Base-by-base conservation (phyloP, 2,888 invertebrate genomes). In the Tigriopus californicus region DNA sequence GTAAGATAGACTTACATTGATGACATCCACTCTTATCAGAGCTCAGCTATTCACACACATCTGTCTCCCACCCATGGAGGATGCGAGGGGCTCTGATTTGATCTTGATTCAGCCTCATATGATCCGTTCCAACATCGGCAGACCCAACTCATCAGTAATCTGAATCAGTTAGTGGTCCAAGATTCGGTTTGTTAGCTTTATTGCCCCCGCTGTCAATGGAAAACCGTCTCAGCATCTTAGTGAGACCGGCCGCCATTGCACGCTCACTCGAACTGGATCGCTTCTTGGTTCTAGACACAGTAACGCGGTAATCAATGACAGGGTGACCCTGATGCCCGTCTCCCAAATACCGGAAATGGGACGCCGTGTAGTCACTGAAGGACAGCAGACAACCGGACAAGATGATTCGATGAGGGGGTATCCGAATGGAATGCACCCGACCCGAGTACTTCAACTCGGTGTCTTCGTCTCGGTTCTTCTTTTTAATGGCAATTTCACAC, bases 211-310 rank as follows among this genome's bases (percentile, higher is more conserved):
- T 54, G 15, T 54, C 54, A 40, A 54, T 54, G 22, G 40, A 40
- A 24, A 54, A 54, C 22, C 54, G 15, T 54, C 54, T 8, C 8
- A 54, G 54, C 54, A 54, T 54, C 24, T 54, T 54, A 11, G 54
- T 40, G 15, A 54, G 54, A 8, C 54, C 54, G 18, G 54, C 54
- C 12, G 54, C 41, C 54, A 54, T 41, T 1, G 15, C 41, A 11
- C 54, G 33, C 6, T 54, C 54, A 41, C 41, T 41, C 13, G 54
- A 15, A 13, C 20, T 41, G 46, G 15, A 13, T 18, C 40, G 33
- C 24, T 54, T 54, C 41, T 54, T 54, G n/a, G 15, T 40, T 2
- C 54, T n/a, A 12, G 54, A 40, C 13, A 54, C 54, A 11, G 18
- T 11, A 18, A 54, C 54, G 12, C 41, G 33, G 6, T 54, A 54